Base-by-base conservation (phyloP, 2,113 vertebrate species). In the Xenus cinereus region DNA sequence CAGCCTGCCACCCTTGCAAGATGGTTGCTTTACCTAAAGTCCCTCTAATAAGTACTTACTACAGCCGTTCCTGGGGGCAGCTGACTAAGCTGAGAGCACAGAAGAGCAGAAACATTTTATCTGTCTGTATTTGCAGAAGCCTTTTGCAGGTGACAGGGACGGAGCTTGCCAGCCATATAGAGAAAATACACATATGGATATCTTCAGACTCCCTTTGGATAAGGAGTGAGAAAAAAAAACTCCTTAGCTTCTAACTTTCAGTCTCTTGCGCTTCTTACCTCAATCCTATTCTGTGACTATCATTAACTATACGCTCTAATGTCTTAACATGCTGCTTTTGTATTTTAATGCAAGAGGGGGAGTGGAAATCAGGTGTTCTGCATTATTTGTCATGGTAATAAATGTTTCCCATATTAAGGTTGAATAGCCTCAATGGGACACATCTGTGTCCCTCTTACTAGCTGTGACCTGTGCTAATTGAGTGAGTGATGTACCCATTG, bases 351-450 rank as follows among this genome's bases (percentile, higher is more conserved):
- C 9, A 1, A 20, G 9, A 2, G 4, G 7, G 17, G 12, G 27
- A 8, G n/a, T 8, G 13, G 22, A 56, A 39, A 24, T 82, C 33
- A 83, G 33, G n/a, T 57, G 54, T 81, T 90, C 45, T 93, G 45
- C 23, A 35, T 84, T 92, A 62, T 63, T 86, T 94, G 56, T 88
- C 43, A 24, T 33, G 37, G 43, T 92, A 91, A 90, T 78, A 87
- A 91, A 94, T 87, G 62, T 68, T 87, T 78, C 33, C 39, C 17
- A 4, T 63, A 54, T 60, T 45, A 72, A 39, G 37, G 33, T 26
- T 87, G 56, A 95, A 75, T 20, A 78, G 32, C 33, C 37, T 80
- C 89, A 30, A 7, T 43, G 87, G 80, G 41, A 64, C 53, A 95
- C 56, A 84, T 51, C 56, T 91, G 46, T 87, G 80, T 90, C 64